These are phyloP conservation scores for Anser brachyrhynchus DNA, from an alignment of 2,113 vertebrate species.

Conservation along the genomic window DNA sequence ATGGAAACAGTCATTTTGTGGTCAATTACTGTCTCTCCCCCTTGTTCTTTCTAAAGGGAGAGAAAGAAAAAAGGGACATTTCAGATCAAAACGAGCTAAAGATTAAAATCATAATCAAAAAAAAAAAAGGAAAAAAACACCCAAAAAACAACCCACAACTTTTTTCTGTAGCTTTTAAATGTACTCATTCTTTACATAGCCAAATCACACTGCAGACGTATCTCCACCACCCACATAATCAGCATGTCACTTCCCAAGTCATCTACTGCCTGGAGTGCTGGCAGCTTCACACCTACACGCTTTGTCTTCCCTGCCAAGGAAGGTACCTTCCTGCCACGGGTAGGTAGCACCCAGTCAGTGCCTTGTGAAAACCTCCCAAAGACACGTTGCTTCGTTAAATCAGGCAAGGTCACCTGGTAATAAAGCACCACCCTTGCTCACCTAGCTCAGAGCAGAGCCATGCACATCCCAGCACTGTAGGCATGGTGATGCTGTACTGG, in stretches of 20 bases:
- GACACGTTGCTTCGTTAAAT: background rate
- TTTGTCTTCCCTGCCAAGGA: background rate
- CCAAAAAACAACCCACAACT: background rate
- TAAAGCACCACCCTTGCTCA: background rate
- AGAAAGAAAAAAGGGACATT: background rate
- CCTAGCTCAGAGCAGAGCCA: background rate
- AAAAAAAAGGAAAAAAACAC: background rate
- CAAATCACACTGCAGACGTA: background rate
- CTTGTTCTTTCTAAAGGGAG: background rate
- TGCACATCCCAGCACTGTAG: background rate
- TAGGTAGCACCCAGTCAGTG: background rate
- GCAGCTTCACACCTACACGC: background rate
- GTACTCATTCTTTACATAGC: background rate
- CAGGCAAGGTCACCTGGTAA: background rate
- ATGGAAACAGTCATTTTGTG: background rate
- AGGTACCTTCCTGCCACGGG: background rate
- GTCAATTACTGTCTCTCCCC: background rate
- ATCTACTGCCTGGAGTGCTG: background rate
- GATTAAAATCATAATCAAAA: background rate
- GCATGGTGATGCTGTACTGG: no score
- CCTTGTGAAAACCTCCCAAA: background rate
- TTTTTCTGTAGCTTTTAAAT: background rate
- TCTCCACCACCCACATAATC: background rate
- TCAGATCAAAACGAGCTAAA: fast-evolving
- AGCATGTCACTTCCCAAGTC: background rate